Base-by-base conservation (phyloP, 1,140 invertebrate genomes). In the Anastatus disparis region DNA sequence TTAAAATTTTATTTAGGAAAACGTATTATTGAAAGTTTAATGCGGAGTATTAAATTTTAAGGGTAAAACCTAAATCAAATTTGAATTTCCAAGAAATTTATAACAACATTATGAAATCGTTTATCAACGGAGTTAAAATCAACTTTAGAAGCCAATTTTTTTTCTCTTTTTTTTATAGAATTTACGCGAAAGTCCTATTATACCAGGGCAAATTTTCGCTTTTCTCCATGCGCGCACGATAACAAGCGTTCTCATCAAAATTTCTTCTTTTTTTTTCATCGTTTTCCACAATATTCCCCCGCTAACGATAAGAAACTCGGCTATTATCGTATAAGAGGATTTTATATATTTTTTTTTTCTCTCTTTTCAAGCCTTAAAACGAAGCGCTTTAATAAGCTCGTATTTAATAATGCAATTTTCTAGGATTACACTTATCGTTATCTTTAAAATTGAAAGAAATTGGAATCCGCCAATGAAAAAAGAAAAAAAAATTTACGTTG, bases 321-420 rank as follows among this genome's bases (percentile, higher is more conserved):
- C 13, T 22, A 59, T 68, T 24, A 50, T 27, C 65, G 55, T n/a
- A 8, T 27, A 50, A 48, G 55, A 46, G 42, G 53, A 68, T 68
- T 68, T 59, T 38, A 48, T 35, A n/a, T n/a, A n/a, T n/a, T n/a
- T n/a, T n/a, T n/a, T n/a, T n/a, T n/a, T n/a, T n/a, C n/a, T n/a
- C n/a, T n/a, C n/a, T n/a, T 50, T 29, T 31, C 27, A 24, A 7
- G 9, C 42, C 44, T n/a, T n/a, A 2, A 72, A 73, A 75, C 70
- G 73, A 72, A 74, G 70, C 53, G 62, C 50, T 70, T 67, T 24
- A 44, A 42, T 44, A 55, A 40, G 24, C 27, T 29, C 17, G 13
- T 48, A 56, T 38, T 68, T 68, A 68, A 68, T 68, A 68, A 59
- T 7, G 27, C 55, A 35, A 68, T 68, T 68, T 50, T 40, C 22